Base-by-base conservation (phyloP, 1,140 invertebrate genomes). In the Drosophila nikananu region DNA sequence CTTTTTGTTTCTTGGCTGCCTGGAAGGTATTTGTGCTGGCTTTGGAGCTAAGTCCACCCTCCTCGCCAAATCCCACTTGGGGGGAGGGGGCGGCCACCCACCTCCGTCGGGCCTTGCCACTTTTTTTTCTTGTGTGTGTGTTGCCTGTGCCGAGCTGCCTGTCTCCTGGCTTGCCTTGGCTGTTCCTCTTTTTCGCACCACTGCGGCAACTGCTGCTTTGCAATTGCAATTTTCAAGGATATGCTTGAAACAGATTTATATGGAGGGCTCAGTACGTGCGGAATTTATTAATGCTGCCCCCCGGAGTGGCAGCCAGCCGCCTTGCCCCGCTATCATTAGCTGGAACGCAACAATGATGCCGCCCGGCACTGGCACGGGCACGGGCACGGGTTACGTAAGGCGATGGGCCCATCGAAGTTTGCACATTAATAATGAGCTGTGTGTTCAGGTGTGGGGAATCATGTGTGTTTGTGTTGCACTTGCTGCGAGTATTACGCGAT, bases 161-260 rank as follows among this genome's bases (percentile, higher is more conserved):
- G 51, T 66, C 52, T 70, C 46, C 57, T 82, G 71, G 51, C 58
- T n/a, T 37, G 52, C 2, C 54, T 57, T 57, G 54, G 70, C 55
- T 73, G 71, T 73, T 73, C 71, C 55, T 73, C 71, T 73, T 73
- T 73, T 73, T 73, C 70, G 71, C 71, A 63, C 70, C 62, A 65
- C 61, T 66, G 70, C 32, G 68, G 67, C 52, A 81, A 58, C 48
- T 67, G 49, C 59, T 87, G 80, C 79, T 90, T 71, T 90, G 81
- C 89, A 81, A 91, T 89, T 91, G 87, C 87, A 91, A 91, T 91
- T 91, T 87, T 91, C 87, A 91, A 91, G 87, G 89, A 91, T 91
- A 91, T 77, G 83, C 83, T 91, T 86, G 83, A 91, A 91, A 81
- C 87, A 87, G 87, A 91, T 91, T 91, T 91, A 91, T 91, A 91